Evolutionary conservation across 1,140 invertebrate genomes (phyloP), one percentile per base, ranked within the genome.

Genomic region (Lordiphosa mommai): DNA sequence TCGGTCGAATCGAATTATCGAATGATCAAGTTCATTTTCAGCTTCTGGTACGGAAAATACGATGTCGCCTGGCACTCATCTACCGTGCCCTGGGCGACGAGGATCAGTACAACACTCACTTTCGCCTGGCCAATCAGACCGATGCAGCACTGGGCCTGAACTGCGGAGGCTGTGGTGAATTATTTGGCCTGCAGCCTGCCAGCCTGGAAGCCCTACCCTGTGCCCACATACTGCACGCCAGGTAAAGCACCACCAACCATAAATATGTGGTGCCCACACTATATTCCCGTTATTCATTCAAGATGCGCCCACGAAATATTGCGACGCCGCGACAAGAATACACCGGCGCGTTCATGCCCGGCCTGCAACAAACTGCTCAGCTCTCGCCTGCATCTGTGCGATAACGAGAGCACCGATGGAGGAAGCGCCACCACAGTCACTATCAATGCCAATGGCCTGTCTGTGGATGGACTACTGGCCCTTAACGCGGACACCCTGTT

Each of bases 151-250:
- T 95, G 43, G 93, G 94, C 65, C 89, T 96, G 3, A 91, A 92
- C 30, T 96, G 95, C 82, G 95, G 94, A 5, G 92, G 93, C 0
- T 96, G 95, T 71, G 92, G 93, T 29, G 91, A 93, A 61, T 91
- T 94, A 2, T 93, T 95, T 72, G 95, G 94, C 0, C 89, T 94
- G 3, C 93, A 95, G 72, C 91, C 93, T 8, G 93, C 93, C 84
- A 92, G 91, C 13, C 89, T 96, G 6, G 95, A 95, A 65, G 94
- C 94, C 9, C 87, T 96, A 52, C 95, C 95, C 3, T 96, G 95
- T 89, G 93, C 94, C 1, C 95, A 96, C 86, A 95, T 96, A 71
- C 91, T 96, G 27, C 95, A 96, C 82, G 93, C 95, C 17, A 94
- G 94, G 95, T 95, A 59, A 41, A 12, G 13, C 14, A 12, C 0